Evolutionary conservation across 2,113 vertebrate genomes (phyloP), one percentile per base, ranked within the genome.

Genomic region (Elgaria multicarinata): DNA sequence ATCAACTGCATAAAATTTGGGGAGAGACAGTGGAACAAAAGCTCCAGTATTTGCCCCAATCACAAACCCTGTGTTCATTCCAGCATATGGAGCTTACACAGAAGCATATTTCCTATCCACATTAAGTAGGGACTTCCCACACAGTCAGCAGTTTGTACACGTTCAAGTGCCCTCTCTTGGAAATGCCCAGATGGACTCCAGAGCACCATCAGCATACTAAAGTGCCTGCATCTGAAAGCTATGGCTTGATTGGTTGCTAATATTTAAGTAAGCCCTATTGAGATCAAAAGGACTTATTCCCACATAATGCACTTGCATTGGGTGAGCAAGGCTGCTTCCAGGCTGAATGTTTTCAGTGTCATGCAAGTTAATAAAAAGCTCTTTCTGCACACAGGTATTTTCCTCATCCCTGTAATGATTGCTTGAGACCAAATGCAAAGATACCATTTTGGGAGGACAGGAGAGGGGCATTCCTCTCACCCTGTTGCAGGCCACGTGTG

Each of bases 401-500:
- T 4, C 3, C 58, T 1, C n/a, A 85, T 10, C 53, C 28, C 36
- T 33, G 26, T 36, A 12, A 2, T 64, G 53, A 46, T 46, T 50
- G 53, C 53, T n/a, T 85, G 39, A 87, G 36, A 46, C 58, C 31
- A 78, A 67, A 87, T 66, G 3, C 31, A 78, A 31, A 12, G 5
- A 2, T 78, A 39, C 28, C 28, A 36, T 71, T 71, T 53, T 6
- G 46, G 66, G 31, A 66, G 39, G 13, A 44, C 36, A 80, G 33
- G 6, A 28, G 24, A 31, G 39, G 18, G 2, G 3, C 13, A 72
- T 53, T n/a, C 44, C n/a, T 22, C 4, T 2, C 20, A 0, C 1
- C 50, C 7, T 14, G 20, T 33, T 36, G 44, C 13, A 72, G 67
- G 24, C n/a, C n/a, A 36, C 55, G 72, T 36, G 46, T 53, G 39